Percentiles rank a stretch among this genome's conserved stretches.
Conservation (phyloP, 2,888 invertebrate species). For the Eilema caniola region DNA sequence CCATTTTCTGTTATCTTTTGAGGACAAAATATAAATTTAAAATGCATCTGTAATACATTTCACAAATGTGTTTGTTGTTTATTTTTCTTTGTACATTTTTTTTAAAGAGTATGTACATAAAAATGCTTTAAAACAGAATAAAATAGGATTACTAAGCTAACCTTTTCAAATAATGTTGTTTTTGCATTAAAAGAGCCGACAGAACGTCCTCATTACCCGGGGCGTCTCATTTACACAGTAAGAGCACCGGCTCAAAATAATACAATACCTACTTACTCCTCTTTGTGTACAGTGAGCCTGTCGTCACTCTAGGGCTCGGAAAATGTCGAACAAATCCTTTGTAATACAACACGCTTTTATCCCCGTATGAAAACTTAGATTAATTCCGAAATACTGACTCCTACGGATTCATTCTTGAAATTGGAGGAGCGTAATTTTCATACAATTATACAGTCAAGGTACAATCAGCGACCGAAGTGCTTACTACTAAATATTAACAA, state of each 20-base stretch:
- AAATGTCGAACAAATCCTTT: slow-evolving; percentile 71
- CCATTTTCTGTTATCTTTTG: background rate
- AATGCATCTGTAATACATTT: too few species aligned
- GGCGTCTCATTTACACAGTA: slow-evolving; percentile 56
- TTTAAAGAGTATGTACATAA: background rate
- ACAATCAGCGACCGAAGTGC: background rate
- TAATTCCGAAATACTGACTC: slow-evolving; percentile 61
- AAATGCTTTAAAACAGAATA: background rate
- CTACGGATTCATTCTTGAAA: slow-evolving; percentile 56
- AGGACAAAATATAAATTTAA: background rate
- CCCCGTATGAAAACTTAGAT: slow-evolving; percentile 76
- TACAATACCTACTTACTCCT: slow-evolving; percentile 66
- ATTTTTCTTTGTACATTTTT: too few species aligned
- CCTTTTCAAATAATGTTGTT: slow-evolving; percentile 33
- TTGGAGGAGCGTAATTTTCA: slow-evolving; percentile 45
- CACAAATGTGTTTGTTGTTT: too few species aligned
- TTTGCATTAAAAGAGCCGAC: slow-evolving; percentile 40
- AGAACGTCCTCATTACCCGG: slow-evolving; percentile 52
- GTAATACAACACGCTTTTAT: slow-evolving; percentile 66
- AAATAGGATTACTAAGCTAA: slow-evolving; percentile 7
- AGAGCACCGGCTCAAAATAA: slow-evolving; percentile 62
- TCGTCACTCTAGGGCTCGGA: slow-evolving; percentile 58
- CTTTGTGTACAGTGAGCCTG: slow-evolving; percentile 61
- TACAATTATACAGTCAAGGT: slow-evolving; percentile 31
- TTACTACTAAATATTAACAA: too few species aligned